A percentile compares a stretch with the other conserved stretches of the same genome.
phyloP scores from a whole-genome alignment of 1,140 invertebrate species.

The Papilio helenus region DNA sequence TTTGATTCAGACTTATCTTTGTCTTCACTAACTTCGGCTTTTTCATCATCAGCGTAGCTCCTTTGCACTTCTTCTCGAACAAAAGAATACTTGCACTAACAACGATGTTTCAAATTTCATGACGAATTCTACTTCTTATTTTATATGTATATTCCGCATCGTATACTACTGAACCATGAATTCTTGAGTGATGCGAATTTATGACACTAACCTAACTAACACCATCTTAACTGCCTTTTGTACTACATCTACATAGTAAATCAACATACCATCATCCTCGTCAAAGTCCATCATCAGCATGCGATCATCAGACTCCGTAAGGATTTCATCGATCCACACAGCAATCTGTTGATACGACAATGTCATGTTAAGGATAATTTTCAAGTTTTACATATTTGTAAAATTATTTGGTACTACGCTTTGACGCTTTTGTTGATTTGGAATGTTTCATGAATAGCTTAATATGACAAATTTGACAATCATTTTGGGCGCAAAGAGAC shows the following conservation, averaged over 20 bases:
- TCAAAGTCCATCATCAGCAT: slow-evolving; percentile 80
- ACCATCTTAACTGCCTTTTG: not conserved
- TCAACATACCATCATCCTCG: slow-evolving; percentile 71
- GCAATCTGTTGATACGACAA: slow-evolving; percentile 57
- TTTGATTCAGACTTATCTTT: not conserved
- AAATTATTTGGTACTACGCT: not conserved
- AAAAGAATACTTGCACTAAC: slow-evolving; percentile 52
- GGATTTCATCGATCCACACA: slow-evolving; percentile 75
- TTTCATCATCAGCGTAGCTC: slow-evolving; percentile 46
- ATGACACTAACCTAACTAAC: slow-evolving; percentile 3
- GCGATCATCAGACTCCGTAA: slow-evolving; percentile 70
- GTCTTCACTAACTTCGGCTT: slow-evolving; percentile 33
- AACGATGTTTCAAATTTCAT: slow-evolving; percentile 16
- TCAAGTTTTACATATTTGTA: not conserved
- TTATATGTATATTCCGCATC: not conserved
- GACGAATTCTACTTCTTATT: not conserved
- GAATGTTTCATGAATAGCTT: too few relatives aligned
- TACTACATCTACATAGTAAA: not conserved
- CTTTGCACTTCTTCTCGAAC: slow-evolving; percentile 66
- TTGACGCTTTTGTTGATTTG: not conserved
- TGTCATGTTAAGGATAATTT: slow-evolving; percentile 11
- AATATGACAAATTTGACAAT: too few relatives aligned
- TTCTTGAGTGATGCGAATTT: not conserved
- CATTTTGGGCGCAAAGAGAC: too few relatives aligned
- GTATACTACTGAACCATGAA: not conserved